Evolutionary conservation across 2,113 vertebrate genomes (phyloP), one percentile per base, ranked within the genome.

Genomic region (Trachemys scripta): DNA sequence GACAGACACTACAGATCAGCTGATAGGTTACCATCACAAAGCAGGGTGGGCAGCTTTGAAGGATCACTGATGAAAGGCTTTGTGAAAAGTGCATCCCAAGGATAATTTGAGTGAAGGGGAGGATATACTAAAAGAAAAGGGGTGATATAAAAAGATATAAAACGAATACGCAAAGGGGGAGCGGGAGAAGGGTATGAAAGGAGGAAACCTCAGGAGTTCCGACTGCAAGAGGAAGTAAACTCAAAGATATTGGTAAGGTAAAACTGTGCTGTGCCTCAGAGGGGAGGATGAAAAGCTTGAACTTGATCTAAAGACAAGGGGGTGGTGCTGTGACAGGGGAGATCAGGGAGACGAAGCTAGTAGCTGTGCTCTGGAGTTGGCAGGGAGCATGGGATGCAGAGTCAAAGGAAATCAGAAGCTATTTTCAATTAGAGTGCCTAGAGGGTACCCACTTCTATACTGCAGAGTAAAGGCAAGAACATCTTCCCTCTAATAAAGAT

Each of bases 201-300:
- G 42, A 29, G 3, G 17, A 59, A 0, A 2, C 13, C 5, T 85
- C 72, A 42, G 6, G n/a, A n/a, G 78, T 19, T 1, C 65, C 47
- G 53, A 69, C 31, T 91, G 3, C 0, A 53, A 31, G 51, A 79
- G 53, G n/a, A 87, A 90, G 47, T 59, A 22, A 27, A 25, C 47
- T n/a, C 31, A 62, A 76, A 92, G 84, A 51, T 83, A 86, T 51
- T 19, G 11, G 29, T 38, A 93, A 14, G 72, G 47, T 27, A 87
- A 22, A 50, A 42, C 0, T 0, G 7, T 35, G 38, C 62, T 85
- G 87, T 87, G 14, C 35, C 57, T 75, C 8, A 22, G 0, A 6
- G 38, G 54, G 35, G 92, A 25, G 1, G 3, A 10, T 57, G 84
- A 38, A 8, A 88, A 82, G 8, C 45, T 95, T 89, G 88, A 94